A percentile compares a stretch with the other conserved stretches of the same genome.
Conservation (phyloP, 2,113 vertebrate species). For the zebrafish (Danio rerio) region DNA sequence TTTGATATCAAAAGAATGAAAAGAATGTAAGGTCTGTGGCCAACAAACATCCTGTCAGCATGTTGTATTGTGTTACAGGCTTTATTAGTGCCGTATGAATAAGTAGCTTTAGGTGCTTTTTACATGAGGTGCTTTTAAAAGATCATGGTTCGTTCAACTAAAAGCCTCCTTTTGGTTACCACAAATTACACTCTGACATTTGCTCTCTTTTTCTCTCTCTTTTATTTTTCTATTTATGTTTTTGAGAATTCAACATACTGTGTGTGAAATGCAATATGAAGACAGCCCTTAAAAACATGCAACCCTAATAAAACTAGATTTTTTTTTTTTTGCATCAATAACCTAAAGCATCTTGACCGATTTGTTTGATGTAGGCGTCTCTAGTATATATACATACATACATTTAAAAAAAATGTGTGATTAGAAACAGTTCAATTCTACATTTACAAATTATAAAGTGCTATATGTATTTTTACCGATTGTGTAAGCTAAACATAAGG, state of each 20-base stretch:
- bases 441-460: background rate
- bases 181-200: background rate
- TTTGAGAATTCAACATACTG: too few species aligned
- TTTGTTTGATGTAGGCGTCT: background rate
- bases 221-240: too few species aligned
- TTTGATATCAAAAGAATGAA: background rate
- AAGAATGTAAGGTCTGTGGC: background rate
- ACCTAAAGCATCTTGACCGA: background rate
- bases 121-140: conserved; percentile 46
- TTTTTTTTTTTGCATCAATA: background rate
- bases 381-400: background rate
- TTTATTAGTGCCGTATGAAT: conserved; percentile 1
- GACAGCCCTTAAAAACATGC: too few species aligned
- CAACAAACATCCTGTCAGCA: background rate
- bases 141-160: conserved; percentile 59
- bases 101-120: conserved; percentile 57
- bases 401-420: background rate
- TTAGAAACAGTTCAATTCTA: background rate
- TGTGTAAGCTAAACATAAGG: background rate
- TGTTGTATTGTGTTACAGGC: background rate
- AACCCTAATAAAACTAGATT: background rate
- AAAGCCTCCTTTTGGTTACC: conserved; percentile 42
- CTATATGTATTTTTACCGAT: background rate
- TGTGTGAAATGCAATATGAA: background rate
- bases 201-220: background rate